Conservation (phyloP, 23 tunicate species). For the Clavelina lepadiformis region DNA sequence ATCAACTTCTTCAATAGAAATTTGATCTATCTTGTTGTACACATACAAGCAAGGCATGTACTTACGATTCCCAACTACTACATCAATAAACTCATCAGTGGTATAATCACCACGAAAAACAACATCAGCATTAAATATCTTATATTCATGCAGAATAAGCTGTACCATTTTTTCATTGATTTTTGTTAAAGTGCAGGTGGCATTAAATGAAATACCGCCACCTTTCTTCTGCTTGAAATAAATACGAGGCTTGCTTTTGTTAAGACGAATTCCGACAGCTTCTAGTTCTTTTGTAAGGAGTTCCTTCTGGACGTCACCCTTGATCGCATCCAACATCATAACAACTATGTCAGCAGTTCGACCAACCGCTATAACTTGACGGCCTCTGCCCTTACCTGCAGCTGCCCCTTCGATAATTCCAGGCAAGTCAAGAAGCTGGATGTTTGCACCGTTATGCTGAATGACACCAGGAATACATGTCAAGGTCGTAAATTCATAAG, state of each 20-base stretch:
- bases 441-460: constrained; percentile 95
- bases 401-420: constrained; percentile 99
- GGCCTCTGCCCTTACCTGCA: constrained; percentile 94
- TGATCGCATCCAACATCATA: constrained; percentile 94
- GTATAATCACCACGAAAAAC: constrained; percentile 93
- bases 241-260: constrained; percentile 83
- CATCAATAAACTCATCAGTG: constrained; percentile 94
- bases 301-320: constrained; percentile 87
- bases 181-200: constrained; percentile 88
- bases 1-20: constrained; percentile 98
- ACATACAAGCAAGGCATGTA: constrained; percentile 99
- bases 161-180: constrained; percentile 93
- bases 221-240: constrained; percentile 96
- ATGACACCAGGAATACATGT: constrained; percentile 99
- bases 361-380: constrained; percentile 95
- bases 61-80: constrained; percentile 96
- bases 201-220: constrained; percentile 92
- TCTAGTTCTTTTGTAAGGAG: constrained; percentile 86
- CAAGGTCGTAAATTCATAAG: constrained; percentile 98
- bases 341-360: constrained; percentile 96
- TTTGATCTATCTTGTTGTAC: constrained; percentile 99
- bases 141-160: constrained; percentile 90
- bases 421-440: constrained; percentile 97
- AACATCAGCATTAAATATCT: constrained; percentile 98
- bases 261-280: constrained; percentile 95